Evolutionary conservation across 2,797 vertebrate species (phyloP).

Genomic region (Schizopygopsis malacanthus): DNA sequence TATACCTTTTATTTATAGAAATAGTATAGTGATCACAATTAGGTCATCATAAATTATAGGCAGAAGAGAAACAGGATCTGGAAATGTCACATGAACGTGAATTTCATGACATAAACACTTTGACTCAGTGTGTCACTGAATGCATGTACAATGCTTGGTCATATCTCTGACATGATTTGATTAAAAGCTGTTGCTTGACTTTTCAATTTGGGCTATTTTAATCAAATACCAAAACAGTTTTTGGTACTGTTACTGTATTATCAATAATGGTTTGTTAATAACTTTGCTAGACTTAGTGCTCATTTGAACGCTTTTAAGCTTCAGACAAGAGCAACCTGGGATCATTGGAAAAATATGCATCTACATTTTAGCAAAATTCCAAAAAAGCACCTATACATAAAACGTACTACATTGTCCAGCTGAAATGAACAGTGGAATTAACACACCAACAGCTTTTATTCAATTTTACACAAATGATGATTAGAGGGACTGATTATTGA

Average conservation of each 20-base stretch:
- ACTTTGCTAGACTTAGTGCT: background rate
- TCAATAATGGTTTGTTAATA: background rate
- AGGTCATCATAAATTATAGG: background rate
- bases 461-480: background rate
- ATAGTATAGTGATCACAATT: background rate
- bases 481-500: background rate
- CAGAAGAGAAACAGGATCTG: background rate
- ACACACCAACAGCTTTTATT: background rate
- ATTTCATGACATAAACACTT: background rate
- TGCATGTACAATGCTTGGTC: background rate
- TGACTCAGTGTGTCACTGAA: background rate
- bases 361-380: background rate
- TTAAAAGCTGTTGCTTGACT: background rate
- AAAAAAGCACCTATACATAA: background rate
- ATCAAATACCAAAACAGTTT: background rate
- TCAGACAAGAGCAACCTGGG: background rate
- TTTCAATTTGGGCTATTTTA: background rate
- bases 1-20: background rate
- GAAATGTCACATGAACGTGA: slow-evolving; percentile 2
- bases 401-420: background rate
- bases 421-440: background rate
- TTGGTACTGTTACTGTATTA: slow-evolving; percentile 1
- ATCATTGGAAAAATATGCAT: background rate
- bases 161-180: background rate
- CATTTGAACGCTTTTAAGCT: background rate